Conservation (phyloP, 1,140 invertebrate genomes). For the Drosophila kohkoa region DNA sequence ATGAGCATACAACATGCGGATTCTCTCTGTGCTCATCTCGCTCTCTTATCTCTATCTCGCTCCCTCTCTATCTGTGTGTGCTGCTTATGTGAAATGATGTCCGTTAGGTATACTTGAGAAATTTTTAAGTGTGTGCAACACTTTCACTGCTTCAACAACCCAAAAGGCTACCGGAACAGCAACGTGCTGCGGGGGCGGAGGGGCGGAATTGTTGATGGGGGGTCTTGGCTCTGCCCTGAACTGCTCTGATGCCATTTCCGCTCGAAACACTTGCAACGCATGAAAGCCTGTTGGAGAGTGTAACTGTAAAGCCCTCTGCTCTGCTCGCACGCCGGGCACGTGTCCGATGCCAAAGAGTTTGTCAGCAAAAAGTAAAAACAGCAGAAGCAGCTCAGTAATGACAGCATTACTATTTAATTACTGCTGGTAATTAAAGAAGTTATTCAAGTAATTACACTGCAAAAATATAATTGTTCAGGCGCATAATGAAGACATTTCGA, state of each 20-base stretch:
- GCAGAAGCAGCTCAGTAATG: slow-evolving; percentile 5
- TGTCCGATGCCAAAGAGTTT: slow-evolving; percentile 4
- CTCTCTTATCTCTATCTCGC: not conserved
- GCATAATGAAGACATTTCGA: not conserved
- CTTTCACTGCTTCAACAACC: slow-evolving; percentile 47
- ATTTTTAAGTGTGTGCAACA: slow-evolving; percentile 72
- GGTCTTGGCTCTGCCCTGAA: slow-evolving; percentile 13
- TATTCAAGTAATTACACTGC: slow-evolving; percentile 17
- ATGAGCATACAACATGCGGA: slow-evolving; percentile 39
- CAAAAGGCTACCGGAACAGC: slow-evolving; percentile 9
- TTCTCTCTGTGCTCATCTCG: slow-evolving; percentile 19
- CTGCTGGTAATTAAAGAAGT: slow-evolving; percentile 22
- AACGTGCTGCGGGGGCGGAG: not conserved
- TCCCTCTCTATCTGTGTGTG: slow-evolving; percentile 13
- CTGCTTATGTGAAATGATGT: slow-evolving; percentile 72
- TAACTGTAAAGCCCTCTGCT: slow-evolving; percentile 5
- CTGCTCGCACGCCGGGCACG: not conserved
- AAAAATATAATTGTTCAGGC: slow-evolving; percentile 6
- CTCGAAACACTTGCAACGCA: slow-evolving; percentile 24
- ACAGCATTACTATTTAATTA: slow-evolving; percentile 19
- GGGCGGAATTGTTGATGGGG: not conserved
- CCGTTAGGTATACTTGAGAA: slow-evolving; percentile 81
- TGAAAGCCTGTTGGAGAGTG: slow-evolving; percentile 17
- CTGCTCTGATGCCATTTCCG: slow-evolving; percentile 35
- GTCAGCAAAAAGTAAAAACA: not conserved